Evolutionary conservation across 1,140 invertebrate species (phyloP), one percentile per base, ranked within the genome.

Genomic region (Planococcus citri): DNA sequence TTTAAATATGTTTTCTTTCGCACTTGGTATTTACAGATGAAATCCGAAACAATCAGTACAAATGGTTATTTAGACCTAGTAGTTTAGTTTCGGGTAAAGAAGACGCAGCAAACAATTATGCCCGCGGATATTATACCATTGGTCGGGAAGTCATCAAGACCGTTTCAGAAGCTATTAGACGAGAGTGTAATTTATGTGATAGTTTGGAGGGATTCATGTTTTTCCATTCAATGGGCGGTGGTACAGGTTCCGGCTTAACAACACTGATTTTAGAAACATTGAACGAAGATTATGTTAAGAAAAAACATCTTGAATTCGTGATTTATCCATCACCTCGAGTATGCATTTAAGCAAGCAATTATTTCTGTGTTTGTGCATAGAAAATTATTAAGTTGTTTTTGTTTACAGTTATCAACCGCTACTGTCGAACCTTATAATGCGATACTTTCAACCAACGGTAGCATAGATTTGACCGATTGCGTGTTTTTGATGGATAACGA

Each of bases 81-180:
- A 85, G 88, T 72, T 77, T 93, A 9, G 85, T 93, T 41, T 88
- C 84, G 24, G 89, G 89, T n/a, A 91, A 91, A 75, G 91, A 94
- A 78, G 91, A 93, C 79, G 90, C 91, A 1, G 89, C 91, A 6
- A 94, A 91, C 75, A 94, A 94, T 77, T 93, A 88, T 77, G 89
- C 89, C 21, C 80, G 91, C 20, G 92, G 92, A 41, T 89, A 91
- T 72, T 71, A 70, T 38, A 72, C 73, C 10, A 27, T 69, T 0
- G 86, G 86, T 8, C 83, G 84, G 73, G 80, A 84, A 74, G 80
- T 85, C 17, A 74, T 80, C 38, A 77, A 79, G 58, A 67, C 74
- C 1, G 76, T 77, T 25, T 27, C 78, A 64, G 79, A 81, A 68
- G 72, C 77, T 68, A 76, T 79, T 58, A 72, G 76, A n/a, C 75